Evolutionary conservation across 2,113 vertebrate species (phyloP).

Genomic region (Menura novaehollandiae): DNA sequence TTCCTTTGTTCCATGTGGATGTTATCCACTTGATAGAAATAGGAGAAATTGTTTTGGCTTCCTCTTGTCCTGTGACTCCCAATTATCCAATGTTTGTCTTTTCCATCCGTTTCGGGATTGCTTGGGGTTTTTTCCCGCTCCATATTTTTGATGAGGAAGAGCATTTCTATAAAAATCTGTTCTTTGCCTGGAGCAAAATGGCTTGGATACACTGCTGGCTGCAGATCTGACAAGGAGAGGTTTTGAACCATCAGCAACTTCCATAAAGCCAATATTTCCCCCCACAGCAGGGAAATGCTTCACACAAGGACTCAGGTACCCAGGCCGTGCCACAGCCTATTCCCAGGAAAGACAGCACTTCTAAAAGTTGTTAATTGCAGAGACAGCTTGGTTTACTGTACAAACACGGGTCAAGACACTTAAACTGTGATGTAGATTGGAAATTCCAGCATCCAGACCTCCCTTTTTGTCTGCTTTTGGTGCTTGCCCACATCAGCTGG

Average conservation of each 20-base stretch:
- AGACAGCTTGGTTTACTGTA: neutral
- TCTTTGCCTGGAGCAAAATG: conserved; percentile 35
- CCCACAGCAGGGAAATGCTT: neutral
- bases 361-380: neutral
- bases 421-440: neutral
- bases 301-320: neutral
- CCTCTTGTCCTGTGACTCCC: conserved; percentile 6
- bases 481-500: neutral
- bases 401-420: neutral
- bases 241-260: conserved; percentile 53
- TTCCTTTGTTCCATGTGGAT: neutral
- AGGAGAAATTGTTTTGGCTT: conserved; percentile 21
- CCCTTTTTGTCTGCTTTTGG: neutral
- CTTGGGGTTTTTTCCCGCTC: neutral
- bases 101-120: neutral
- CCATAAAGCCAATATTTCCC: neutral
- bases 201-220: neutral
- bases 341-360: neutral
- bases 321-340: neutral
- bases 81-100: conserved; percentile 36
- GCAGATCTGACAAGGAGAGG: conserved; percentile 41
- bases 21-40: conserved; percentile 8
- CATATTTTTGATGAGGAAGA: conserved; percentile 6
- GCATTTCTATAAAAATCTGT: conserved; percentile 42
- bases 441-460: neutral